Base-by-base conservation (phyloP, 92 coral and sea anemone genomes). In the Blastomussa wellsi region DNA sequence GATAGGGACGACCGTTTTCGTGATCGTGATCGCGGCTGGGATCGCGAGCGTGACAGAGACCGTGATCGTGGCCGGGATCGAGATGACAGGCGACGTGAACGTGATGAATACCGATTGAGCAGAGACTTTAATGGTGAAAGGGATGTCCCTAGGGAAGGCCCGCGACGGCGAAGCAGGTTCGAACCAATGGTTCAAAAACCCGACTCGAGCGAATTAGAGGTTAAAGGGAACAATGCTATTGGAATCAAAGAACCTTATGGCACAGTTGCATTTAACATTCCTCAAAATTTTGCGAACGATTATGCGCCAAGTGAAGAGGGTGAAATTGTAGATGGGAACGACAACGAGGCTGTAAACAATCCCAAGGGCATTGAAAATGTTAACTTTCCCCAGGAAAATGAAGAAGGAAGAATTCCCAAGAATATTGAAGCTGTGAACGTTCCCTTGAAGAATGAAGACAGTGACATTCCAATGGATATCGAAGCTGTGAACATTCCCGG, bases 321-420 rank as follows among this genome's bases (percentile, higher is more conserved):
- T 3, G 98, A 94, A 78, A 87, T 94, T 64, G 79, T 86, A n/a
- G 95, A 94, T 10, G 95, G 90, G 70, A 86, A 89, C 66, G 88
- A 89, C 49, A 75, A 44, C 53, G 87, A 81, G 36, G 64, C 35
- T 36, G 26, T 16, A 33, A 69, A 69, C 22, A 13, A 16, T 70
- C 75, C 75, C 48, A 70, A 19, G 26, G 44, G 37, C 20, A 70
- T 70, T 39, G 75, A 38, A 70, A 37, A 13, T 33, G 48, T 70
- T 26, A 70, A 36, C 44, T 20, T 70, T 17, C 75, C 42, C 75
- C 28, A 36, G 48, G 12, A 38, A 13, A 70, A 16, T 15, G 75
- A 35, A 11, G 74, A 36, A 7, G 26, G 24, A 1, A 69, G 10
- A 44, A 36, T 36, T 69, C 29, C 74, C 31, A 70, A 36, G 14